Percentiles rank a stretch among this genome's conserved stretches.
Evolutionary conservation across 37 sponge, comb jelly and placozoan genomes (phyloP).

Genomic region (Beroe ovata): DNA sequence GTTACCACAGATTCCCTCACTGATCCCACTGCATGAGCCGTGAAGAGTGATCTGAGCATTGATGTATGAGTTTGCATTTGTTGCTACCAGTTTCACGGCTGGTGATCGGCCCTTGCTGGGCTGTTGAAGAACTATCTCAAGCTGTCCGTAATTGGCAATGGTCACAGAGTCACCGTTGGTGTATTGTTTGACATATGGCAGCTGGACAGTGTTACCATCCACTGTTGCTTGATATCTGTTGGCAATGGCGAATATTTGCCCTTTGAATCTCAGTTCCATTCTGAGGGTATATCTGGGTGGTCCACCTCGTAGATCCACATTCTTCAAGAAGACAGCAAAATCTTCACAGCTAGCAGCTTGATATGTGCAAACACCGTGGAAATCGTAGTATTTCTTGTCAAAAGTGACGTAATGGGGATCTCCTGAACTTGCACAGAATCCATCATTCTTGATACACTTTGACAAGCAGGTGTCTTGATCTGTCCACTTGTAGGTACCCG

Average conservation of each 20-base stretch:
- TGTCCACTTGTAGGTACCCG: background rate
- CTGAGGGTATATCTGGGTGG: background rate
- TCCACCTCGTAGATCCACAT: background rate
- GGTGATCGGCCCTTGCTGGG: constrained; percentile 3
- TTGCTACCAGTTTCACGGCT: background rate
- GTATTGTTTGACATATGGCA: constrained; percentile 14
- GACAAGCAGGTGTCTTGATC: constrained; percentile 6
- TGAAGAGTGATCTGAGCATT: constrained; percentile 15
- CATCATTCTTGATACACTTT: background rate
- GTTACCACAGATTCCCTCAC: constrained; percentile 50
- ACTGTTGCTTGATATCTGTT: background rate
- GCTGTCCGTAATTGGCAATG: constrained; percentile 34
- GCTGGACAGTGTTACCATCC: background rate
- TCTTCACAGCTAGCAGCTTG: constrained; percentile 62
- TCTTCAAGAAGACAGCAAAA: constrained; percentile 37
- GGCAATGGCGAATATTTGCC: background rate
- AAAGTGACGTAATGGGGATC: constrained; percentile 52
- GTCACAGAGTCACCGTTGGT: constrained; percentile 20
- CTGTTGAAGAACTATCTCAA: constrained; percentile 9
- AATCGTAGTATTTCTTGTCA: constrained; percentile 28
- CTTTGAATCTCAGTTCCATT: constrained; percentile 3
- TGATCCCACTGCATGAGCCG: background rate
- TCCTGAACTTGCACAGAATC: constrained; percentile 13
- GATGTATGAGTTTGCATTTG: constrained; percentile 10
- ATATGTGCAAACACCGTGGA: constrained; percentile 36